phyloP scores from a whole-genome alignment of 2,797 vertebrate species.

The Gadopsis marmoratus region DNA sequence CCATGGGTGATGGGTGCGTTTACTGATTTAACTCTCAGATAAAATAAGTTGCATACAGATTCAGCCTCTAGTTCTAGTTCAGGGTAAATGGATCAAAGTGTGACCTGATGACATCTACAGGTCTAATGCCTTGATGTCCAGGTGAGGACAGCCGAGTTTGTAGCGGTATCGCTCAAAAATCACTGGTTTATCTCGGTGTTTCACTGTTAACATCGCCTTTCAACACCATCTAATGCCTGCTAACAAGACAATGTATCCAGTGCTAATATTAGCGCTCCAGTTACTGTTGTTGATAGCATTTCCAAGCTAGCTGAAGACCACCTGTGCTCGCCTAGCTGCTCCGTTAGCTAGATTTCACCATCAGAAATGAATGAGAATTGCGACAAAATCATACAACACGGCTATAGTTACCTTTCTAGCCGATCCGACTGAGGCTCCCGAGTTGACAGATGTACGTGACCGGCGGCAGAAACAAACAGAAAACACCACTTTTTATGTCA shows the following conservation, averaged over 20 bases:
- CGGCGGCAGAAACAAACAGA: neutral
- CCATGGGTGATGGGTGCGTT: neutral
- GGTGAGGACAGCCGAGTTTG: neutral
- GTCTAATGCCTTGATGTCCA: neutral
- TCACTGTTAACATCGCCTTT: neutral
- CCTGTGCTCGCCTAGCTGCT: conserved; percentile 20
- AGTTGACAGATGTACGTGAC: neutral
- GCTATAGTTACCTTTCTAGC: conserved; percentile 41
- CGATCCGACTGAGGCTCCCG: neutral
- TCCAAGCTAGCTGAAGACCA: conserved; percentile 29
- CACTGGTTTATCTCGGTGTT: neutral
- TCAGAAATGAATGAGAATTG: conserved; percentile 11
- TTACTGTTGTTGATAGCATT: conserved; percentile 21
- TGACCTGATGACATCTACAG: neutral
- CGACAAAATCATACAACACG: neutral
- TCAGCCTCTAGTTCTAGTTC: neutral
- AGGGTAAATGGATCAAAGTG: neutral
- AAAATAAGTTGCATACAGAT: neutral
- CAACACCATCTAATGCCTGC: neutral
- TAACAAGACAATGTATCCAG: neutral
- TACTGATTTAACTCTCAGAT: neutral
- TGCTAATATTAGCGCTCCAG: neutral
- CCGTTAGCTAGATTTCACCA: neutral
- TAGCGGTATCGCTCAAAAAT: too few relatives aligned
- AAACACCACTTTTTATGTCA: conserved; percentile 67